Evolutionary conservation across 2,797 vertebrate genomes (phyloP).

Genomic region (Anabas testudineus): DNA sequence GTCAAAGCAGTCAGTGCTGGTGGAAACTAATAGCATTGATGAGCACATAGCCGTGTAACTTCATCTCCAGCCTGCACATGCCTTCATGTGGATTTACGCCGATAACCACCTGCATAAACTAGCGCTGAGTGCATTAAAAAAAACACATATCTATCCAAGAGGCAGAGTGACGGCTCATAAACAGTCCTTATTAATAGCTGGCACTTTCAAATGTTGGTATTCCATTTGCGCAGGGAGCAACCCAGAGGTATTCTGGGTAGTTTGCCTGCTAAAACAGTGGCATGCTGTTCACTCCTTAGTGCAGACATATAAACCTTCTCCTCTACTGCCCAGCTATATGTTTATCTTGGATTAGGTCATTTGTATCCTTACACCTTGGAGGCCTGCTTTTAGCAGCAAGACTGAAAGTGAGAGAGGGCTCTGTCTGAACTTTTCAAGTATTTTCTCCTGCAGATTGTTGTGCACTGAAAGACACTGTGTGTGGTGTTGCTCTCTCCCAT

Average conservation of each 20-base stretch:
- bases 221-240: conserved; percentile 48
- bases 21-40: conserved; percentile 75
- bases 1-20: conserved; percentile 59
- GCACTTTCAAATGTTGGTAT: conserved; percentile 60
- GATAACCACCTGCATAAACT: conserved; percentile 71
- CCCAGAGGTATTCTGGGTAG: conserved; percentile 56
- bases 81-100: conserved; percentile 65
- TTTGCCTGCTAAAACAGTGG: conserved; percentile 66
- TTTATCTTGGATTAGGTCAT: conserved; percentile 77
- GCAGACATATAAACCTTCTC: conserved; percentile 59
- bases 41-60: conserved; percentile 62
- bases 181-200: conserved; percentile 76
- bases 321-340: conserved; percentile 52
- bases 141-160: conserved; percentile 57
- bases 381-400: conserved; percentile 56
- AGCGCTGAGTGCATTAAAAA: conserved; percentile 60
- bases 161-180: conserved; percentile 65
- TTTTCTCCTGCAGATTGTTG: conserved; percentile 28
- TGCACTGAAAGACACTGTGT: conserved; percentile 7
- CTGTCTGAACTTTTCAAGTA: conserved; percentile 42
- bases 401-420: conserved; percentile 55
- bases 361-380: conserved; percentile 70
- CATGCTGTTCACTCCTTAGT: conserved; percentile 60
- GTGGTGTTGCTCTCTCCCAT: conserved; percentile 42
- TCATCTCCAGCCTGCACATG: conserved; percentile 70